Conservation (phyloP, 1,140 invertebrate species). For the Harpegnathos saltator region DNA sequence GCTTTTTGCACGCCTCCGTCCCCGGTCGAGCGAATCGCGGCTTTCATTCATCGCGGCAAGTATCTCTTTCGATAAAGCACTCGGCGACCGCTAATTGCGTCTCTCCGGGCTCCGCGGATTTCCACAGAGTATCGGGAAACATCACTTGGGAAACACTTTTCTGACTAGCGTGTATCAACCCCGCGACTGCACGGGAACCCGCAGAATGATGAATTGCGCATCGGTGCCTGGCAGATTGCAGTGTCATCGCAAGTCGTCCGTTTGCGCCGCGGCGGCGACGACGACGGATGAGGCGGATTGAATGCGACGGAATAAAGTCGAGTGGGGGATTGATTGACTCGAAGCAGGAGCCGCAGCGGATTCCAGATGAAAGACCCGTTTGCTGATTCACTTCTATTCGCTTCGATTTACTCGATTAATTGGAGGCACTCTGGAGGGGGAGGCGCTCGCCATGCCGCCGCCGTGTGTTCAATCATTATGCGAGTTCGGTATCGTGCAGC, state of each 20-base stretch:
- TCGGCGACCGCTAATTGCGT: neutral
- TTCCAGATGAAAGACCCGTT: neutral
- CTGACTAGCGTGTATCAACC: neutral
- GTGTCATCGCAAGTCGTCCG: neutral
- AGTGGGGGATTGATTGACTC: neutral
- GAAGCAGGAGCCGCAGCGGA: neutral
- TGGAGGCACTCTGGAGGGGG: neutral
- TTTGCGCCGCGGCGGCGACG: neutral
- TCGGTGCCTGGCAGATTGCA: neutral
- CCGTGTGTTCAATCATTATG: neutral
- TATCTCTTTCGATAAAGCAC: neutral
- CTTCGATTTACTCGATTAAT: constrained; percentile 22
- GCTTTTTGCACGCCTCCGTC: too few relatives aligned
- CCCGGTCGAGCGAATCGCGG: too few relatives aligned
- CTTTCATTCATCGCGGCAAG: too few relatives aligned
- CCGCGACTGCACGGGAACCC: constrained; percentile 6
- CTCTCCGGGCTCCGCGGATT: neutral
- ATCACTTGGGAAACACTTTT: constrained; percentile 35
- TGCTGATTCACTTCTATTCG: constrained; percentile 1
- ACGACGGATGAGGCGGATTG: neutral
- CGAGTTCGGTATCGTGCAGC: constrained; percentile 4
- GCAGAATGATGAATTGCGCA: constrained; percentile 28
- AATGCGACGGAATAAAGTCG: neutral
- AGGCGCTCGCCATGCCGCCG: neutral
- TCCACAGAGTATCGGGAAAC: neutral